phyloP scores from a whole-genome alignment of 2,113 vertebrate species.

The Zosterops borbonicus region DNA sequence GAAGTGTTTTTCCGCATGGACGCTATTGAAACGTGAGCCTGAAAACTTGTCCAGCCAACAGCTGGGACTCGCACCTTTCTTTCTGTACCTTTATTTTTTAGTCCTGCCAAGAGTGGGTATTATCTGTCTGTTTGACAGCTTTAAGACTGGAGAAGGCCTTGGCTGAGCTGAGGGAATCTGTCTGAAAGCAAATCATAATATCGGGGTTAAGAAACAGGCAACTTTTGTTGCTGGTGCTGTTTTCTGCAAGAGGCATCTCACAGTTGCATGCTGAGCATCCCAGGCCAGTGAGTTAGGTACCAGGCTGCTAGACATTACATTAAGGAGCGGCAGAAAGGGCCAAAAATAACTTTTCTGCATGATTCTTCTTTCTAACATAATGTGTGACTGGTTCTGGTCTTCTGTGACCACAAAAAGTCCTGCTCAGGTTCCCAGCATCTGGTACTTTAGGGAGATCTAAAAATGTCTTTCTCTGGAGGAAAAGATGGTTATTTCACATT shows the following conservation, averaged over 20 bases:
- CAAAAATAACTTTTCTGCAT: neutral
- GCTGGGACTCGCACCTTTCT: neutral
- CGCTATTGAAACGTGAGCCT: slow-evolving; percentile 5
- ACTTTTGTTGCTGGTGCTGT: neutral
- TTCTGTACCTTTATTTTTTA: neutral
- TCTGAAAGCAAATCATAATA: neutral
- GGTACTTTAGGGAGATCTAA: neutral
- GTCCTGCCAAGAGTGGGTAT: neutral
- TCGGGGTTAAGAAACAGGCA: neutral
- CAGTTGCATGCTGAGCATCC: neutral
- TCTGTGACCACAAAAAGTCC: neutral
- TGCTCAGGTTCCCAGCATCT: neutral
- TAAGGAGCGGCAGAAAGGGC: neutral
- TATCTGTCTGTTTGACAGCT: neutral
- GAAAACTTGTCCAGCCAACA: slow-evolving; percentile 10
- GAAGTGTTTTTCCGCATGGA: slow-evolving; percentile 11
- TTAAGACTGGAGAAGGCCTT: neutral
- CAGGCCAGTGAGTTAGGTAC: neutral
- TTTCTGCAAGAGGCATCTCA: neutral
- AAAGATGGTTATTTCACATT: neutral
- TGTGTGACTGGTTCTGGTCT: neutral
- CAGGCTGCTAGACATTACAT: neutral
- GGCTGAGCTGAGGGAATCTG: neutral
- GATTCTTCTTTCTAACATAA: neutral
- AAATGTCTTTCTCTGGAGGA: neutral